phyloP scores from a whole-genome alignment of 35 echinoderm and acorn worm genomes.

The Strongylocentrotus purpuratus region DNA sequence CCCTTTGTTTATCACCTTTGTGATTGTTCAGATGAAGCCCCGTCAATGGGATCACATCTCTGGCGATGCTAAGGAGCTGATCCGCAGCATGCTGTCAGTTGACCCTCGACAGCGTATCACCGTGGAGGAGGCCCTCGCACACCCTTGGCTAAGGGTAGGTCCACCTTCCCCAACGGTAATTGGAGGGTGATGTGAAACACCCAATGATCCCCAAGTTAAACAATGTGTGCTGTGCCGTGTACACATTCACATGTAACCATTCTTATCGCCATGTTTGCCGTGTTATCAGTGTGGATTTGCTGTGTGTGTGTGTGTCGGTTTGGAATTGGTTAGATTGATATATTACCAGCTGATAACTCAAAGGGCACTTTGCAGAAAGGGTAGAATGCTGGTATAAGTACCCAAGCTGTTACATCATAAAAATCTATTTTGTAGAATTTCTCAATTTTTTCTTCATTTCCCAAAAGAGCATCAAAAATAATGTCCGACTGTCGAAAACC shows the following conservation, averaged over 20 bases:
- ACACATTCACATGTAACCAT: neutral
- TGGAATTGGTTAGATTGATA: neutral
- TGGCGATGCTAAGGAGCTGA: slow-evolving; percentile 89
- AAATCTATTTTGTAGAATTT: no score
- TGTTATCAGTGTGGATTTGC: neutral
- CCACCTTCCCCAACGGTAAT: neutral
- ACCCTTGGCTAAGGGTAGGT: slow-evolving; percentile 95
- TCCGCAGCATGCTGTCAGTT: slow-evolving; percentile 85
- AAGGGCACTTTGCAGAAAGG: no score
- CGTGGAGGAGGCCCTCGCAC: slow-evolving; percentile 85
- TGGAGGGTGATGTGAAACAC: slow-evolving; percentile 24
- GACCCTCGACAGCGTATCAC: slow-evolving; percentile 91
- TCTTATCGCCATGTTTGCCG: neutral
- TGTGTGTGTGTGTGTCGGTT: neutral
- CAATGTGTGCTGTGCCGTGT: slow-evolving; percentile 27
- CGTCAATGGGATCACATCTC: slow-evolving; percentile 96
- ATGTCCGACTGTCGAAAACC: no score
- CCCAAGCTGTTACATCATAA: no score
- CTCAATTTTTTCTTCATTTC: no score
- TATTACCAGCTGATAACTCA: no score
- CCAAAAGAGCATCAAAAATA: no score
- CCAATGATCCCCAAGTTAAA: neutral
- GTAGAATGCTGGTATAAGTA: no score
- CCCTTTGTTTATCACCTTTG: neutral
- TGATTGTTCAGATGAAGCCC: slow-evolving; percentile 78